Conservation (phyloP, 2,113 vertebrate genomes). For the Leuciscus idus region DNA sequence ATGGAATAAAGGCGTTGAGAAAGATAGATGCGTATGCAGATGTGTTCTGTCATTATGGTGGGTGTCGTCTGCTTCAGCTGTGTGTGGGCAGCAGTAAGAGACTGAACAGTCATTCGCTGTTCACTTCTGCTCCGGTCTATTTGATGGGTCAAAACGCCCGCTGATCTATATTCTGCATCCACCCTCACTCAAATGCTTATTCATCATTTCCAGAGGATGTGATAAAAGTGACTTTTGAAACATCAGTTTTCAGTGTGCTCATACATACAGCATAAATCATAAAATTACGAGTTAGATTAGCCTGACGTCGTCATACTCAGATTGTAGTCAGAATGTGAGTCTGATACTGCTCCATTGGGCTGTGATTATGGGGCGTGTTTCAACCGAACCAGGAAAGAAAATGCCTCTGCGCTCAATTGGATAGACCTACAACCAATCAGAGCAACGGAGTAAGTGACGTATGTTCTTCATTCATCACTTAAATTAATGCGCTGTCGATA, state of each 20-base stretch:
- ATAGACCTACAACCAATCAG: too few relatives aligned
- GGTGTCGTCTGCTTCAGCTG: slow-evolving; percentile 19
- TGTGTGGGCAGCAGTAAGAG: slow-evolving; percentile 21
- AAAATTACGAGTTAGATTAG: too few relatives aligned
- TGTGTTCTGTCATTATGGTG: slow-evolving; percentile 2
- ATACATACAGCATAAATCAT: not conserved
- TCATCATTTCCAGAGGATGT: not conserved
- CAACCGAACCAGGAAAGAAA: too few relatives aligned
- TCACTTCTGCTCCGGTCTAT: slow-evolving; percentile 13
- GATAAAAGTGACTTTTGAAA: not conserved
- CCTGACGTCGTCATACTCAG: too few relatives aligned
- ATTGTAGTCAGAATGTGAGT: too few relatives aligned
- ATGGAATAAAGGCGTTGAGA: not conserved
- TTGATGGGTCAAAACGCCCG: not conserved
- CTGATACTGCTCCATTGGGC: too few relatives aligned
- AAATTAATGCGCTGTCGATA: too few relatives aligned
- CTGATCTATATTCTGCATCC: not conserved
- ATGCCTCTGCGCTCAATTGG: too few relatives aligned
- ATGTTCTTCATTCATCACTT: too few relatives aligned
- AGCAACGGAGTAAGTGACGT: too few relatives aligned
- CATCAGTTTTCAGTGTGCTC: not conserved
- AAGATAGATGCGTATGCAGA: slow-evolving; percentile 7
- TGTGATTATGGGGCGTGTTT: too few relatives aligned
- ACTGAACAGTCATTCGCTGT: not conserved
- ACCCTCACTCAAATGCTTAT: not conserved